Percentiles rank a stretch among this genome's conserved stretches.
Evolutionary conservation across 2,888 invertebrate genomes (phyloP).

Genomic region (Ormyrus thymus): DNA sequence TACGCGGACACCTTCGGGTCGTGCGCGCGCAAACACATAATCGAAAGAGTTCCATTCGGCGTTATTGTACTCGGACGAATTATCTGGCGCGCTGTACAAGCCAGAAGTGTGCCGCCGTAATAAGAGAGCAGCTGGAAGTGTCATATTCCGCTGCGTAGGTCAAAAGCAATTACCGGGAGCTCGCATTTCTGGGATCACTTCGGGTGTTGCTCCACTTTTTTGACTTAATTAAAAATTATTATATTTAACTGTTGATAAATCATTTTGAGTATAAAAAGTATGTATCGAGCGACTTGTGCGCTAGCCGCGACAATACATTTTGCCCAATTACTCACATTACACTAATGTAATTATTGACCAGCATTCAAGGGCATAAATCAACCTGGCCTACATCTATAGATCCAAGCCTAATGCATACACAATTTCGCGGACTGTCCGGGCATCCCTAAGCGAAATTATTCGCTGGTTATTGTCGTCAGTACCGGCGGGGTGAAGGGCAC

Average conservation of each 20-base stretch:
- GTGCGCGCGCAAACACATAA: not conserved
- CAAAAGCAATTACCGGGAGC: slow-evolving; percentile 67
- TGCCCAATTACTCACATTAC: slow-evolving; percentile 33
- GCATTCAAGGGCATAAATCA: slow-evolving; percentile 49
- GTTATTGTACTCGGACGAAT: slow-evolving; percentile 52
- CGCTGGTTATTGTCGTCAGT: slow-evolving; percentile 14
- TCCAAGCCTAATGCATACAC: slow-evolving; percentile 16
- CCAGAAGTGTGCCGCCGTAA: slow-evolving; percentile 64
- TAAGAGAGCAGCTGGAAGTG: slow-evolving; percentile 70
- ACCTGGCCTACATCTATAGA: slow-evolving; percentile 28
- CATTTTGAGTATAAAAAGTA: not conserved
- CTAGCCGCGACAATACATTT: slow-evolving; percentile 37
- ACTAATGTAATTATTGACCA: slow-evolving; percentile 49
- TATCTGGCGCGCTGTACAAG: slow-evolving; percentile 31
- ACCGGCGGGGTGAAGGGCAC: not conserved
- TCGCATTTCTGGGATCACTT: slow-evolving; percentile 63
- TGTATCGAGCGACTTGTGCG: not conserved
- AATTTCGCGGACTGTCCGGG: not conserved
- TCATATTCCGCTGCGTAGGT: slow-evolving; percentile 61
- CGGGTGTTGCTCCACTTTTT: slow-evolving; percentile 49
- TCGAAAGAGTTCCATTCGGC: slow-evolving; percentile 37
- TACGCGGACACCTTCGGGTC: not conserved
- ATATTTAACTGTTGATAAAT: too few relatives aligned
- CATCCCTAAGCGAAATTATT: slow-evolving; percentile 35
- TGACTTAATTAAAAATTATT: too few relatives aligned